Percentiles rank a stretch among this genome's conserved stretches.
Evolutionary conservation across 2,888 invertebrate species (phyloP).

Genomic region (Melinaea menophilus): DNA sequence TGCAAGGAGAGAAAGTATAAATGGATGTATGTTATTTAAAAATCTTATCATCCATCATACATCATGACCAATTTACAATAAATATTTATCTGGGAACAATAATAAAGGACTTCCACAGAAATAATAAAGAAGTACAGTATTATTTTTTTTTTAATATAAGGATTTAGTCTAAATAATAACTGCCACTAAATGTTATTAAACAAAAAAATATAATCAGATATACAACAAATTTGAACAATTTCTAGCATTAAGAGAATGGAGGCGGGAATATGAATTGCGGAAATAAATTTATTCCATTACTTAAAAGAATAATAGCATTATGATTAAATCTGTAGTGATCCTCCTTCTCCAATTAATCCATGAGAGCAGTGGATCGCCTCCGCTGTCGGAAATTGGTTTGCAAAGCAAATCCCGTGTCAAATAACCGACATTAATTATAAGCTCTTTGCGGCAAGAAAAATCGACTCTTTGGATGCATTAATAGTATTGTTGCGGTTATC

Average conservation of each 20-base stretch:
- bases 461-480: slow-evolving; percentile 27
- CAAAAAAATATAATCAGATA: too few species aligned
- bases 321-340: slow-evolving; percentile 51
- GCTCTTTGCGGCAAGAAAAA: slow-evolving; percentile 34
- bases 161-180: too few species aligned
- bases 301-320: slow-evolving; percentile 28
- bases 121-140: too few species aligned
- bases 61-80: neutral
- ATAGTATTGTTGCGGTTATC: slow-evolving; percentile 6
- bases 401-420: slow-evolving; percentile 44
- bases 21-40: too few species aligned
- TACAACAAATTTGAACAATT: too few species aligned
- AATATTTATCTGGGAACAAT: slow-evolving; percentile 9
- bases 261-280: too few species aligned
- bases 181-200: too few species aligned
- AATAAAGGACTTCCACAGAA: slow-evolving; percentile 10
- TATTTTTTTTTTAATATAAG: too few species aligned
- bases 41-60: too few species aligned
- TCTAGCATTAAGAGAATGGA: too few species aligned
- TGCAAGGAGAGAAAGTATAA: too few species aligned
- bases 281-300: slow-evolving; percentile 7
- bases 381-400: slow-evolving; percentile 48
- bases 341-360: slow-evolving; percentile 54
- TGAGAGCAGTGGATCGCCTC: slow-evolving; percentile 43
- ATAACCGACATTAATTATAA: slow-evolving; percentile 43